Conservation (phyloP, 2,888 invertebrate genomes). For the Morpho achilles region DNA sequence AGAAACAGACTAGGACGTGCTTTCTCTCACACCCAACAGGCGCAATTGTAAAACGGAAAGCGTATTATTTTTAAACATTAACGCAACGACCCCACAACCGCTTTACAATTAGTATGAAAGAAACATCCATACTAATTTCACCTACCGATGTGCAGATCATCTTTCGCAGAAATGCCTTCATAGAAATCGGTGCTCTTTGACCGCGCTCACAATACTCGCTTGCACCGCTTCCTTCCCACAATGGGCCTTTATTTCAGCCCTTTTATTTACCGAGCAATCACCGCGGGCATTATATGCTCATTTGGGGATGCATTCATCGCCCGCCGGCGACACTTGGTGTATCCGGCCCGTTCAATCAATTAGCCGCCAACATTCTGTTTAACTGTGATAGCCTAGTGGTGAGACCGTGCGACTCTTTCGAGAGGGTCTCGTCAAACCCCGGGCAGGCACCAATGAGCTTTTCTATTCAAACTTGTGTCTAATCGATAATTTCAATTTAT, state of each 20-base stretch:
- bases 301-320: slow-evolving; percentile 50
- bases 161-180: slow-evolving; percentile 36
- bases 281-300: slow-evolving; percentile 63
- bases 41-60: no score
- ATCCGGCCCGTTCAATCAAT: slow-evolving; percentile 58
- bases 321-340: slow-evolving; percentile 55
- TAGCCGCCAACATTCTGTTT: slow-evolving; percentile 37
- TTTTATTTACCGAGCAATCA: slow-evolving; percentile 35
- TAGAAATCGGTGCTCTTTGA: slow-evolving; percentile 63
- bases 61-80: no score
- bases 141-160: slow-evolving; percentile 61
- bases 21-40: slow-evolving; percentile 16
- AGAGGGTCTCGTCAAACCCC: no score
- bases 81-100: no score
- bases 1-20: background rate
- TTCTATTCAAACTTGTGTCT: no score
- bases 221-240: slow-evolving; percentile 44
- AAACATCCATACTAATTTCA: slow-evolving; percentile 62
- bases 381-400: no score
- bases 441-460: no score
- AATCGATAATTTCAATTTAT: no score
- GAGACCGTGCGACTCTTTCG: no score
- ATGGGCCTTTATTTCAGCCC: slow-evolving; percentile 38
- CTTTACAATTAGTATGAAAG: slow-evolving; percentile 13
- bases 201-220: slow-evolving; percentile 41